Evolutionary conservation across 2,797 vertebrate species (phyloP).

Genomic region (Tenualosa ilisha): DNA sequence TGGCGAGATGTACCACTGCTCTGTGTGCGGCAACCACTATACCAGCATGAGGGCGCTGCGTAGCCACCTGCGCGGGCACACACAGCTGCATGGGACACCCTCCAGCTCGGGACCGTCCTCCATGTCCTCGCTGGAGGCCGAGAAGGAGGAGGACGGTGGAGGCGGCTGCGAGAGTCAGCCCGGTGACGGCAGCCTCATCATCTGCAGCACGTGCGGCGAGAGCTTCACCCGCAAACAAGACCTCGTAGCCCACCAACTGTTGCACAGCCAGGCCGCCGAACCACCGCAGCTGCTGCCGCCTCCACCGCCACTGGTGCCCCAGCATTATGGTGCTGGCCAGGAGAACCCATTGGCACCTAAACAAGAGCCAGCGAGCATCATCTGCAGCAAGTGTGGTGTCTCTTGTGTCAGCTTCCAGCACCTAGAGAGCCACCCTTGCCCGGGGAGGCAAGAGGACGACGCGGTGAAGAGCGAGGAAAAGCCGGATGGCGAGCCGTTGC

Average conservation of each 20-base stretch:
- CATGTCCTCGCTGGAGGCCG: conserved; percentile 66
- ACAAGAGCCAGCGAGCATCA: conserved; percentile 68
- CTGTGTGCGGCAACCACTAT: conserved; percentile 88
- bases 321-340: conserved; percentile 10
- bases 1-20: conserved; percentile 85
- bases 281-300: neutral
- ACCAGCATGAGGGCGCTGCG: conserved; percentile 80
- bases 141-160: conserved; percentile 66
- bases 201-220: conserved; percentile 88
- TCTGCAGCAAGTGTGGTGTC: conserved; percentile 76
- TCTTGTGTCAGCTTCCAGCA: conserved; percentile 69
- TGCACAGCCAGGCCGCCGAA: conserved; percentile 61
- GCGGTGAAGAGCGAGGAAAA: conserved; percentile 49
- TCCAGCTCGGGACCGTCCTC: conserved; percentile 69
- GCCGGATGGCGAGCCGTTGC: conserved; percentile 31
- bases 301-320: neutral
- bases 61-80: conserved; percentile 83
- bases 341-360: conserved; percentile 44
- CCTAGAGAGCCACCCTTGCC: conserved; percentile 70
- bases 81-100: conserved; percentile 67
- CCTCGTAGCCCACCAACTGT: conserved; percentile 75
- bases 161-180: conserved; percentile 60
- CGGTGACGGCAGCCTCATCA: conserved; percentile 72
- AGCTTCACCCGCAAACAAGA: conserved; percentile 83
- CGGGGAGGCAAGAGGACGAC: conserved; percentile 53